Conservation (phyloP, 2,113 vertebrate genomes). For the Pyrgilauda ruficollis region DNA sequence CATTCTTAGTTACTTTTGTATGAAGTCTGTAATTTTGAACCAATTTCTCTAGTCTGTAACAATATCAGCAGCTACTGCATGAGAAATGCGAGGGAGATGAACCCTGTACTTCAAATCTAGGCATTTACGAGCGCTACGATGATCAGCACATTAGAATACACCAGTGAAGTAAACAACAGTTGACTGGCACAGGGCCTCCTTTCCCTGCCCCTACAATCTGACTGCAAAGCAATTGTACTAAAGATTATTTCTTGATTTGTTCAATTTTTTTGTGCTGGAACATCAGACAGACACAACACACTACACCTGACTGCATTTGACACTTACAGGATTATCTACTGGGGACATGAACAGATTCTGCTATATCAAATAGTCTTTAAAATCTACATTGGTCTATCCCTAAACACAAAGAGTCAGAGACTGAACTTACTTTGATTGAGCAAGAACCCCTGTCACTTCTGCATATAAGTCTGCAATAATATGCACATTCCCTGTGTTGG, state of each 20-base stretch:
- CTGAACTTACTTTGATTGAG: slow-evolving; percentile 91
- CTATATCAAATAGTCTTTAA: background rate
- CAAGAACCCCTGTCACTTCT: slow-evolving; percentile 96
- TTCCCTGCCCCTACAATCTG: background rate
- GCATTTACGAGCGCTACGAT: background rate
- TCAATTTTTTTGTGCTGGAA: background rate
- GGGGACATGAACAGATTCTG: background rate
- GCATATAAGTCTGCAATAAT: slow-evolving; percentile 98
- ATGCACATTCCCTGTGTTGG: slow-evolving; percentile 98
- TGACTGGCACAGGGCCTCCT: background rate
- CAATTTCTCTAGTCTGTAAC: background rate
- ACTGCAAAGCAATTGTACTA: background rate
- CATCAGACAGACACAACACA: background rate
- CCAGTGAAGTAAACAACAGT: background rate
- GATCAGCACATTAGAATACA: background rate
- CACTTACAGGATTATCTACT: background rate
- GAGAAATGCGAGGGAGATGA: background rate
- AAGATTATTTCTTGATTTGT: background rate
- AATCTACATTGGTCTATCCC: background rate
- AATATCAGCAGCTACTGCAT: background rate
- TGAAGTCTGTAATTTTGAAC: background rate
- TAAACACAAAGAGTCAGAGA: background rate
- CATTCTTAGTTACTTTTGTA: background rate
- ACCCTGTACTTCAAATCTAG: background rate
- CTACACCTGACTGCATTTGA: background rate